Evolutionary conservation across 2,797 vertebrate genomes (phyloP), one percentile per base, ranked within the genome.

Genomic region (Hyperoplus lanceolatus): DNA sequence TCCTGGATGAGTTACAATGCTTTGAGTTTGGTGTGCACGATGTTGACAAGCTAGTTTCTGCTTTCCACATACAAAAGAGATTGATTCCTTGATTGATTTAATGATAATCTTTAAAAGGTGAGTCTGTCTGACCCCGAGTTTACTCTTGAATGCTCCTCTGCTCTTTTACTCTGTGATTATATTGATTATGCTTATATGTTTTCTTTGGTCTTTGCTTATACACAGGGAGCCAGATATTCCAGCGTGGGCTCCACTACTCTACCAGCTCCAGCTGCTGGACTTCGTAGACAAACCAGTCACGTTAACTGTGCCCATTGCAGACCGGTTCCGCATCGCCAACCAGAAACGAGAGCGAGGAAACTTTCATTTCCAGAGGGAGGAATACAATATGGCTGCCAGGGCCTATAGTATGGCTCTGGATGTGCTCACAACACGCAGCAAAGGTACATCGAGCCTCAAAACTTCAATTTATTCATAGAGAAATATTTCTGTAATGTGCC

Each of bases 151-250:
- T 18, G 36, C 9, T 14, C 36, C n/a, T 46, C 39, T 1, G n/a
- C 51, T 70, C 67, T 71, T 74, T 43, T 29, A 38, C 58, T 36
- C 21, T 64, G 12, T 69, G 38, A 49, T 59, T 16, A 70, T 77
- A 67, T n/a, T 69, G 14, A 68, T 46, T n/a, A 21, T 60, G 21
- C 61, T 29, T 29, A 13, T 38, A 21, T 77, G 38, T 59, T 56
- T 75, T 29, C 68, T 42, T 43, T 56, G 70, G 46, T 88, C 59
- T 88, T 58, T 87, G 56, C 81, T 65, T 72, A n/a, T 67, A 4
- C 70, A 29, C 92, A 97, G 97, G 79, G 95, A 96, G 71, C 96
- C 96, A 67, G 97, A 97, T 84, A 95, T 98, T 74, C 96, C 96
- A 43, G 80, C 96, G 45, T 96, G 96, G 89, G 93, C 96, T 75